Conservation (phyloP, 2,797 vertebrate species). For the Chrosomus eos region DNA sequence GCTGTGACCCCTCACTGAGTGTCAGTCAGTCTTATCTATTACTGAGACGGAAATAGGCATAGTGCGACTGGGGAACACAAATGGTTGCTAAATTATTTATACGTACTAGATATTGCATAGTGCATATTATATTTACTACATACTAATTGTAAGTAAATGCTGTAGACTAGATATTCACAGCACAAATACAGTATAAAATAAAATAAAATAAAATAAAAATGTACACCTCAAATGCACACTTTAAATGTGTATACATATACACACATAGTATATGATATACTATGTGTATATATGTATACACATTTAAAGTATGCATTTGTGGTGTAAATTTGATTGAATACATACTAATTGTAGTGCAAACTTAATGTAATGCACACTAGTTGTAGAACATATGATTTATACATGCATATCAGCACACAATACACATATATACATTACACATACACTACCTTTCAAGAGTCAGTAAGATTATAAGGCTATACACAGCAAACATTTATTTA, state of each 20-base stretch:
- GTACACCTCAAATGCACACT: too few species aligned
- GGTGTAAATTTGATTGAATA: neutral
- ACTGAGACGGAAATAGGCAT: neutral
- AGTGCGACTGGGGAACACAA: slow-evolving; percentile 16
- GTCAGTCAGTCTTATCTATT: slow-evolving; percentile 33
- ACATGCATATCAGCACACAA: neutral
- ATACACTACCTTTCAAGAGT: neutral
- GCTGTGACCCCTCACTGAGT: slow-evolving; percentile 24
- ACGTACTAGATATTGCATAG: neutral
- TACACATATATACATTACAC: neutral
- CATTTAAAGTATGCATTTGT: neutral
- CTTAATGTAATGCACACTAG: neutral
- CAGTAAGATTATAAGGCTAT: neutral
- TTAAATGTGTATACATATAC: too few species aligned
- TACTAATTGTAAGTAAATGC: neutral
- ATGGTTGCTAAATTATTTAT: neutral
- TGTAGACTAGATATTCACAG: neutral
- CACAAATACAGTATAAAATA: too few species aligned
- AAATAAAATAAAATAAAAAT: too few species aligned
- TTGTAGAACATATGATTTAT: neutral
- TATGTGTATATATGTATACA: neutral
- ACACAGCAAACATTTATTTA: neutral
- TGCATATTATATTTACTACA: neutral
- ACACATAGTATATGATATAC: too few species aligned
- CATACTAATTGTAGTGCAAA: neutral